Conservation (phyloP, 2,113 vertebrate genomes). For the Physeter macrocephalus region DNA sequence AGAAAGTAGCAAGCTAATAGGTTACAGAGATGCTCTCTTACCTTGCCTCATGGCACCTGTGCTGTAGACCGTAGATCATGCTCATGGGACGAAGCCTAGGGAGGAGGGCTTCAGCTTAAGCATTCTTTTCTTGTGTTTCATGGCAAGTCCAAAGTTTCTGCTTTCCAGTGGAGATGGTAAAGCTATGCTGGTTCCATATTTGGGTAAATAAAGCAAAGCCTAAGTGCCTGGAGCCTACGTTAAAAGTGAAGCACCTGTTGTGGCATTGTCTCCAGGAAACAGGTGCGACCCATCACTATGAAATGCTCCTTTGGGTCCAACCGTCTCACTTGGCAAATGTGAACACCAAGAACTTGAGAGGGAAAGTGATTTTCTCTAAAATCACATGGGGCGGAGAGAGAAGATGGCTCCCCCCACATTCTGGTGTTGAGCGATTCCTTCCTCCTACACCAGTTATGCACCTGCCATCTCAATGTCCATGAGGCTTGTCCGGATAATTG, state of each 20-base stretch:
- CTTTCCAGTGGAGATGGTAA: neutral
- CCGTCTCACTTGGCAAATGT: too few relatives aligned
- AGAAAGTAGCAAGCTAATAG: neutral
- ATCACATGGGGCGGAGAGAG: neutral
- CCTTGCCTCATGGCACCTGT: neutral
- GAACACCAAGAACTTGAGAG: neutral
- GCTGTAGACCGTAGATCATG: neutral
- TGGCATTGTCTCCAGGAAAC: neutral
- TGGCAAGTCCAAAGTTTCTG: neutral
- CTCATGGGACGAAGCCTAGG: neutral
- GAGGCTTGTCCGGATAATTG: neutral
- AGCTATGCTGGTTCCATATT: neutral
- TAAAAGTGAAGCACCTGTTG: neutral
- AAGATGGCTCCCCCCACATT: neutral
- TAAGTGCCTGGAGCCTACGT: too few relatives aligned
- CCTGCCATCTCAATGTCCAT: neutral
- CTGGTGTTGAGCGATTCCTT: neutral
- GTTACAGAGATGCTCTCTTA: neutral
- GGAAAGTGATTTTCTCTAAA: neutral
- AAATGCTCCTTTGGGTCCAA: neutral
- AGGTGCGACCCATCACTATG: rapidly evolving
- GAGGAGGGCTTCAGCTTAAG: neutral
- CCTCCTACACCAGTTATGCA: neutral
- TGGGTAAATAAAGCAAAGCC: neutral
- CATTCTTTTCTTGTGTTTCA: neutral